Conservation (phyloP, 2,113 vertebrate genomes). For the Gopherus flavomarginatus region DNA sequence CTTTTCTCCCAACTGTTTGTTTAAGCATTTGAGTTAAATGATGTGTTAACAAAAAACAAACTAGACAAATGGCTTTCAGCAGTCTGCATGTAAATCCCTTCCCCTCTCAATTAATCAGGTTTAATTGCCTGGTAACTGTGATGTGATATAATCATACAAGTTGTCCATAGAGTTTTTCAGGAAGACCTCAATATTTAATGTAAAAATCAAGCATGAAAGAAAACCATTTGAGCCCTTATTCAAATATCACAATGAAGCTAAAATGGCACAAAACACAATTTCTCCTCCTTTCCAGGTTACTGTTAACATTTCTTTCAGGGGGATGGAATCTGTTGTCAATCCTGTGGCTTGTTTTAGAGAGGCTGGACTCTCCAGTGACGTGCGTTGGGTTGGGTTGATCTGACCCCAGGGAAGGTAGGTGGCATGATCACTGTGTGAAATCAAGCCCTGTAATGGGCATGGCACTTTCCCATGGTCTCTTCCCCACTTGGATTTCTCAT, state of each 20-base stretch:
- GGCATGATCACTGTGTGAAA: background rate
- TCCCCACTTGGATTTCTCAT: background rate
- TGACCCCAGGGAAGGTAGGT: background rate
- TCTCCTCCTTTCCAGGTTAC: background rate
- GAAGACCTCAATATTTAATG: background rate
- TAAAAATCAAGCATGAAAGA: background rate
- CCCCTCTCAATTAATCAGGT: background rate
- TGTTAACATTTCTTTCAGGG: background rate
- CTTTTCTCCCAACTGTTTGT: background rate
- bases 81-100: accelerated
- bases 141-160: accelerated
- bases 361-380: background rate
- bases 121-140: background rate
- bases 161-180: accelerated
- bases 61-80: background rate
- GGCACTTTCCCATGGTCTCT: background rate
- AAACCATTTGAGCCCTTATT: background rate
- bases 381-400: background rate
- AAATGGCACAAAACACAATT: background rate
- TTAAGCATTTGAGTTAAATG: too few relatives aligned
- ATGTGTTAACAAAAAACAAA: background rate
- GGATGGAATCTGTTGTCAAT: background rate
- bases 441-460: background rate
- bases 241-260: background rate
- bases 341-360: background rate